phyloP scores from a whole-genome alignment of 2,113 vertebrate species.

The Phasianus colchicus region DNA sequence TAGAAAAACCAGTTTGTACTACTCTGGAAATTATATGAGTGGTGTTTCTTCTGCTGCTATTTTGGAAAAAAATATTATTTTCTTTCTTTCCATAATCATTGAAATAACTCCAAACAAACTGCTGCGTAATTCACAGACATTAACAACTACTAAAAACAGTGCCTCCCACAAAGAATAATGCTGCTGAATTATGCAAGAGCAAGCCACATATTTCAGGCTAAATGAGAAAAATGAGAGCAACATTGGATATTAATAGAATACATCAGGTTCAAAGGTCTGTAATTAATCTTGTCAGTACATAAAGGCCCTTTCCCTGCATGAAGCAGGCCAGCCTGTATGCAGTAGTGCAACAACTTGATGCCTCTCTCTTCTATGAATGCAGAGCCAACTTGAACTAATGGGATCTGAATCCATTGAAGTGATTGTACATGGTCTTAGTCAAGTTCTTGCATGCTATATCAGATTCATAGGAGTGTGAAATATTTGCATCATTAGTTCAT shows the following conservation, averaged over 20 bases:
- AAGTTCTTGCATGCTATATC: constrained; percentile 27
- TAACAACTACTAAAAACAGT: constrained; percentile 17
- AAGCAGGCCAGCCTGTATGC: not conserved
- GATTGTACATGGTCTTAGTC: not conserved
- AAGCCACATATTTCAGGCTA: constrained; percentile 53
- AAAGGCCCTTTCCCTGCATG: not conserved
- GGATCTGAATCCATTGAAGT: constrained; percentile 51
- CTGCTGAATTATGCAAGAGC: constrained; percentile 65
- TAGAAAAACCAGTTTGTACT: not conserved
- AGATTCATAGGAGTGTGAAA: constrained; percentile 64
- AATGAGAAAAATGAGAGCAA: constrained; percentile 44
- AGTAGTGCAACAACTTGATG: constrained; percentile 4
- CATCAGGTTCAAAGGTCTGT: constrained; percentile 68
- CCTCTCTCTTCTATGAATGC: not conserved
- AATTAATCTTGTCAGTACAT: constrained; percentile 76
- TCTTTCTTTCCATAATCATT: not conserved
- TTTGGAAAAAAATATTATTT: not conserved
- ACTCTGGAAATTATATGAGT: not conserved
- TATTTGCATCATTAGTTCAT: constrained; percentile 57
- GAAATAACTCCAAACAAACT: constrained; percentile 18
- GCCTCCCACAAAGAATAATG: constrained; percentile 33
- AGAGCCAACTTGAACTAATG: not conserved
- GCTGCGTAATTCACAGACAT: constrained; percentile 13
- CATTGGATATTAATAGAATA: constrained; percentile 69
- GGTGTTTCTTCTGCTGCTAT: not conserved